Base-by-base conservation (phyloP, 2,888 invertebrate species). In the Xanthostigma xanthostigma region DNA sequence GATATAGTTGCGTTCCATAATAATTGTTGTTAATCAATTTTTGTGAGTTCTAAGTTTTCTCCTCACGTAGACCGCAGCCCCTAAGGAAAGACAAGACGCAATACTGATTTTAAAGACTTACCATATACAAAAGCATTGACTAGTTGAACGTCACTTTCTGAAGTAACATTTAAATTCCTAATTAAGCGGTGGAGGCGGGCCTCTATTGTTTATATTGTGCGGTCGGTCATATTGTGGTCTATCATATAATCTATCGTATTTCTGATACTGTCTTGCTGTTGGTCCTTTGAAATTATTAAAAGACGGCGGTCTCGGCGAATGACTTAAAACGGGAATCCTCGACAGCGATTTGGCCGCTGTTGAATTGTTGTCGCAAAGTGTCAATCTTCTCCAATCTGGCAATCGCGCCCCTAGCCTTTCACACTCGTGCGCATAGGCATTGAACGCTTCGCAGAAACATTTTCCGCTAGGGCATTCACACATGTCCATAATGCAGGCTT, bases 381-480 rank as follows among this genome's bases (percentile, higher is more conserved):
- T 81, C 12, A 74, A 71, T 44, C 72, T 71, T 51, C 81, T 74
- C 91, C 91, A 92, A 54, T 81, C 75, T 1, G 71, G 71, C 44
- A 87, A 69, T 51, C 75, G 72, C 1, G 84, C 82, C 0, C 90
- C 90, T 39, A 85, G 66, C 17, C 90, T 73, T 53, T 81, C 75
- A 62, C 94, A 94, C 64, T 90, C 90, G 54, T 89, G 80, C 1
- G 87, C 86, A 62, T 93, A 94, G 3, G 93, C 93, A 48, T 83
- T 80, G 59, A 93, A 81, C 52, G 90, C 85, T 56, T 92, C 90
- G 65, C 94, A 94, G 63, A 91, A 87, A 59, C 94, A 94, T 59
- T 77, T 75, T 50, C 77, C 75, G 11, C 76, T 76, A 2, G 85
- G 80, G 64, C 93, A 94, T 60, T 90, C 88, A 62, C 92, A 91